phyloP scores from a whole-genome alignment of 2,113 vertebrate genomes.

The Chionomys nivalis region DNA sequence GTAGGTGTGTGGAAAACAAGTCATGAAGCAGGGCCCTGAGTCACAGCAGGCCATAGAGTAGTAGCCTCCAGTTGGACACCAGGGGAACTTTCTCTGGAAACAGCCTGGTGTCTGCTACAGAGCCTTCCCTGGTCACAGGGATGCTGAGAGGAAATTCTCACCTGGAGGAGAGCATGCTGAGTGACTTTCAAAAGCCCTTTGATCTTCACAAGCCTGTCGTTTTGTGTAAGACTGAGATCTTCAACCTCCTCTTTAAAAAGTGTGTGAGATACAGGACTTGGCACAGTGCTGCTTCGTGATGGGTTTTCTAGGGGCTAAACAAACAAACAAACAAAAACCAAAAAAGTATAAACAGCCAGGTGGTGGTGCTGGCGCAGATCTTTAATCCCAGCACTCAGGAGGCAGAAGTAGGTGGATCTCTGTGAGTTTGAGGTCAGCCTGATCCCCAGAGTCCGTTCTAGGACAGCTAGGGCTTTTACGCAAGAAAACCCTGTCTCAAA shows the following conservation, averaged over 20 bases:
- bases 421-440: no score
- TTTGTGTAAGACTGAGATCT: conserved; percentile 51
- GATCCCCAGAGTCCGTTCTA: no score
- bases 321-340: neutral
- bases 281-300: neutral
- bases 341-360: no score
- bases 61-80: neutral
- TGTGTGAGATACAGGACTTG: conserved; percentile 23
- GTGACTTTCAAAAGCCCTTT: conserved; percentile 63
- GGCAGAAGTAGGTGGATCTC: no score
- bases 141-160: conserved; percentile 45
- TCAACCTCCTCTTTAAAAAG: conserved; percentile 42
- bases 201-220: conserved; percentile 25
- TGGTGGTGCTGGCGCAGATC: no score
- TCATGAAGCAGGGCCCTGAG: neutral
- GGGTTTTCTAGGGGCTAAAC: neutral
- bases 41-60: neutral
- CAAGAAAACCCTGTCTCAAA: no score
- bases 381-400: no score
- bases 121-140: neutral
- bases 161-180: neutral
- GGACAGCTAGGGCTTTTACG: no score
- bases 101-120: neutral
- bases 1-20: neutral
- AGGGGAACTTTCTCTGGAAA: neutral